Conservation (phyloP, 2,113 vertebrate genomes). For the Neogale vison region DNA sequence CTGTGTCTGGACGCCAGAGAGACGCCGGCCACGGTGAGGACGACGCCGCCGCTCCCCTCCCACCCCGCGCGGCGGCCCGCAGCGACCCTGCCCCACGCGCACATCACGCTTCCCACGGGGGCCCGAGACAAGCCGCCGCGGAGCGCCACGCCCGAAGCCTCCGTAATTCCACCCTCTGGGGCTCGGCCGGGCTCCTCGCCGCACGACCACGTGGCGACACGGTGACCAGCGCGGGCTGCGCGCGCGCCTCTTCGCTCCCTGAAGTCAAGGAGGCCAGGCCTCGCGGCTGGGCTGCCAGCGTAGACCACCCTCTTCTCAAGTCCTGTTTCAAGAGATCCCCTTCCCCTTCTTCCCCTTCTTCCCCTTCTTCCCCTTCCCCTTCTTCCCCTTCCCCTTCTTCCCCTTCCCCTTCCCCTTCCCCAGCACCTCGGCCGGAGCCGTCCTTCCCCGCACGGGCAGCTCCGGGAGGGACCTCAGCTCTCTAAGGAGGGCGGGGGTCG, state of each 20-base stretch:
- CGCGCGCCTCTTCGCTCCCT: not conserved
- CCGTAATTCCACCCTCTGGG: not conserved
- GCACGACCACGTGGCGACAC: too few relatives aligned
- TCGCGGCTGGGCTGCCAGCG: not conserved
- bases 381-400: too few relatives aligned
- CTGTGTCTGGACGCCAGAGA: accelerated
- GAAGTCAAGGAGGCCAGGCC: not conserved
- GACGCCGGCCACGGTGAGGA: not conserved
- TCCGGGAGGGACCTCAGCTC: not conserved
- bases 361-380: too few relatives aligned
- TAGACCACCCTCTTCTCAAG: not conserved
- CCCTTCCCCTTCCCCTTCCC: not conserved
- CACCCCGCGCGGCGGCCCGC: not conserved
- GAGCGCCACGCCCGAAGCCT: not conserved
- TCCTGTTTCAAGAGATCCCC: not conserved
- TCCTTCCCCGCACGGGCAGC: accelerated
- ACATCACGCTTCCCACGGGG: accelerated
- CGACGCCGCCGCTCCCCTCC: too few relatives aligned
- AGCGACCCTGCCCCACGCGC: accelerated
- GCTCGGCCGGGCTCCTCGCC: not conserved
- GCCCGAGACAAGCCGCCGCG: too few relatives aligned
- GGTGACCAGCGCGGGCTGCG: too few relatives aligned
- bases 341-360: too few relatives aligned
- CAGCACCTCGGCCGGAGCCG: not conserved
- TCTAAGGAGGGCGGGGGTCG: not conserved